Evolutionary conservation across 2,113 vertebrate genomes (phyloP).

Genomic region (Pampusana beccarii): DNA sequence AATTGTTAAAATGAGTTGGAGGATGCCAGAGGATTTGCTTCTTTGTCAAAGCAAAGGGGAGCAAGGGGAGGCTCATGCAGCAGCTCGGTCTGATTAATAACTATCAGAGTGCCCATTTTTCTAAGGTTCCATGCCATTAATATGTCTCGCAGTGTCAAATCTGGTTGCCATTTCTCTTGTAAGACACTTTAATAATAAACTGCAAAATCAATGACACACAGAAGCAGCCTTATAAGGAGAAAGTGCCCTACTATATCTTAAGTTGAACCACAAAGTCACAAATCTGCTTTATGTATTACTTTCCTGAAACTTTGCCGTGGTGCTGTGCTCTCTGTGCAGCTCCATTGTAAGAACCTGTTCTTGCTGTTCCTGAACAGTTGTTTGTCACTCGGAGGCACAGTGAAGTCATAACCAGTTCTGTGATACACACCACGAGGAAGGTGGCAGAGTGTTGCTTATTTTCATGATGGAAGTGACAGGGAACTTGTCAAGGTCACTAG

Average conservation of each 20-base stretch:
- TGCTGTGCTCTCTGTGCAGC: not conserved
- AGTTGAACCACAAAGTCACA: slow-evolving; percentile 14
- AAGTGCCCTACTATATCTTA: not conserved
- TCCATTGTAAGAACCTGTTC: not conserved
- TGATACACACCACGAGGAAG: not conserved
- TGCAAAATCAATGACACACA: slow-evolving; percentile 38
- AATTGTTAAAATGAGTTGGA: slow-evolving; percentile 4
- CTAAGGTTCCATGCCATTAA: slow-evolving; percentile 30
- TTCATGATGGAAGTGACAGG: not conserved
- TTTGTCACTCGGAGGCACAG: not conserved
- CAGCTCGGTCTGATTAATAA: not conserved
- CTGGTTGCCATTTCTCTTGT: slow-evolving; percentile 41
- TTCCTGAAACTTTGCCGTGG: not conserved
- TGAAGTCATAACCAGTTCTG: not conserved
- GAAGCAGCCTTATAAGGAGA: slow-evolving; percentile 38
- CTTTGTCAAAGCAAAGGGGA: slow-evolving; percentile 19
- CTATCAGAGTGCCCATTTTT: slow-evolving; percentile 18
- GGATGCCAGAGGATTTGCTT: slow-evolving; percentile 3
- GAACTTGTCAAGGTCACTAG: not conserved
- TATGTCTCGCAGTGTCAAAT: slow-evolving; percentile 36
- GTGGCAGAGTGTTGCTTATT: not conserved
- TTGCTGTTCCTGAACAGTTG: not conserved
- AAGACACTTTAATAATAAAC: slow-evolving; percentile 57
- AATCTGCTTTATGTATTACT: not conserved
- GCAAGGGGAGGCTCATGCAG: not conserved